Base-by-base conservation (phyloP, 1,140 invertebrate species). In the Orius insidiosus region DNA sequence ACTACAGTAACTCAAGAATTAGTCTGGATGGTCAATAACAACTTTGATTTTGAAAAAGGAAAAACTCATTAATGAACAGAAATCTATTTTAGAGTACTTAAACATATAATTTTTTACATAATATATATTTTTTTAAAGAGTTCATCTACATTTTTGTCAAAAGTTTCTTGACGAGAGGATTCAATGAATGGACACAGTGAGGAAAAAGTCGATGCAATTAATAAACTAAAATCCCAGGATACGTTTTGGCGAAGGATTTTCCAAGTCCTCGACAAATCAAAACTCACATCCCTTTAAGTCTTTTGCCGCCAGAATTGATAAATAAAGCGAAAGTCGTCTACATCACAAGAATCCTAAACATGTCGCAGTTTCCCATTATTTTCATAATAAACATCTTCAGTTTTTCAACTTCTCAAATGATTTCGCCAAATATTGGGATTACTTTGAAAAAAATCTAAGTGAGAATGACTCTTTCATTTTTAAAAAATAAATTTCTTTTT, bases 331-430 rank as follows among this genome's bases (percentile, higher is more conserved):
- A 77, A 70, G 63, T 82, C 8, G 66, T 85, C 3, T 85, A 84
- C 55, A 73, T 85, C 0, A 74, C 76, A 2, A 66, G 85, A 44
- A 88, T 63, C 84, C 85, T 0, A 85, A 85, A 60, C 84, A 88
- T 60, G 76, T 85, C 1, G 78, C 72, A 2, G 80, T 87, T 0
- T 88, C 84, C 0, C 86, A 78, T 60, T 89, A 78, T 58, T 75
- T 86, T 61, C 70, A 85, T 24, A 79, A 81, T 59, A 68, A 72
- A 54, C 60, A 75, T 1, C 72, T 79, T 43, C 71, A 69, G 45
- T 79, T 78, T 0, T 76, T 80, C 54, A 75, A 75, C 13, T 87
- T 76, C 55, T 53, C 62, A 9, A 78, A 78, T 2, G 71, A 80
- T 53, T 84, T 88, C 54, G 63, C 71, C 51, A 72, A 70, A 33